Evolutionary conservation across 2,888 invertebrate genomes (phyloP).

Genomic region (Chymomyza procnemis): DNA sequence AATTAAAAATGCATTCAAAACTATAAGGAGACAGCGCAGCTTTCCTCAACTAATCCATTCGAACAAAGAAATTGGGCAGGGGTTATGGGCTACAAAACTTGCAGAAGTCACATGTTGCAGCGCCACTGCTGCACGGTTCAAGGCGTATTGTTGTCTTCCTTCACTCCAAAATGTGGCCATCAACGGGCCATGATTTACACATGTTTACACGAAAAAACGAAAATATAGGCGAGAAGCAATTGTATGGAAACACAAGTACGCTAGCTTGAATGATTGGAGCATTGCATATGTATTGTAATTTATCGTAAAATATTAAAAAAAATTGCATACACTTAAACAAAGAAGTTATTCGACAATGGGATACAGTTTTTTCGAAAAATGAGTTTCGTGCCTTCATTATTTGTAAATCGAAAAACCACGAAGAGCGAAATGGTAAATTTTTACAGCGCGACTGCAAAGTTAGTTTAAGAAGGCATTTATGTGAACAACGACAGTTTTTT

Average conservation of each 20-base stretch:
- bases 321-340: background rate
- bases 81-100: conserved; percentile 57
- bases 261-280: conserved; percentile 64
- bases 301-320: conserved; percentile 54
- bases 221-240: conserved; percentile 7
- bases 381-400: background rate
- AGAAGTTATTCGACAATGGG: background rate
- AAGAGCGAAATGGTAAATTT: too few species aligned
- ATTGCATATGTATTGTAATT: conserved; percentile 49
- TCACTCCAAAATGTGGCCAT: conserved; percentile 48
- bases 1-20: background rate
- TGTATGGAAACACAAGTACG: conserved; percentile 1
- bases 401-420: too few species aligned
- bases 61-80: conserved; percentile 24
- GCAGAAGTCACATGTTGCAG: conserved; percentile 50
- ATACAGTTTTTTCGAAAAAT: background rate
- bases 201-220: conserved; percentile 71
- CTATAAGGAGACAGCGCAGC: conserved; percentile 22
- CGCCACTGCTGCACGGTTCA: background rate
- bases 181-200: conserved; percentile 76
- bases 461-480: too few species aligned
- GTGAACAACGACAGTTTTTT: too few species aligned
- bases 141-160: background rate
- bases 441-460: too few species aligned
- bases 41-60: conserved; percentile 45